Base-by-base conservation (phyloP, 2,888 invertebrate genomes). In the Tethea ocularis region DNA sequence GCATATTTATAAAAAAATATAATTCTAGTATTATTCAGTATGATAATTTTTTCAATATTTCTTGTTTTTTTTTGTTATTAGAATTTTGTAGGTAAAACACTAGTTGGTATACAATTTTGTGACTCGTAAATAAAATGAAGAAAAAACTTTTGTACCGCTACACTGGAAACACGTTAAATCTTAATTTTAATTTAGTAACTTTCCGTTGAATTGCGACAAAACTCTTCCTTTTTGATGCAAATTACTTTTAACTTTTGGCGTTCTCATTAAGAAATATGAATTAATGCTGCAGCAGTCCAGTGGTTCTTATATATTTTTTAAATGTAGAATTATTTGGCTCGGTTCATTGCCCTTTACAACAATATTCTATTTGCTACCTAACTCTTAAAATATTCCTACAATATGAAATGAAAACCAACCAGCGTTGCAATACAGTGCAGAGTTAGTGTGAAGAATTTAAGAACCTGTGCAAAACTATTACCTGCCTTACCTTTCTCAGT, bases 121-220 rank as follows among this genome's bases (percentile, higher is more conserved):
- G 69, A 62, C 63, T 61, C 59, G 60, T 68, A 68, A 75, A 76
- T 75, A 76, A 77, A 72, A 65, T 71, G 77, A 77, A 73, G 69
- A 74, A 68, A 60, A 74, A 78, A 72, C 68, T 75, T 78, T 73
- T 67, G 73, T 71, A 75, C 67, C 71, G 63, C 73, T 67, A 70
- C 74, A 65, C 65, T 63, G 67, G 4, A 75, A 82, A 78, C 81
- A 79, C 80, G 77, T 86, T 86, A 86, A 86, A 86, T 84, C 83
- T 83, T 87, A 83, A 87, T 87, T 86, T 86, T 83, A 86, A 87
- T 87, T 85, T 80, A 69, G 75, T 61, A 84, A 86, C 81, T 85
- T 85, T 70, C 60, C 67, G 61, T 64, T 75, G 69, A 75, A 72
- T 71, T 58, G 66, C 46, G 60, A 55, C 72, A 68, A 72, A 72